Evolutionary conservation across 2,888 invertebrate species (phyloP).

Genomic region (Hypsopygia costalis): DNA sequence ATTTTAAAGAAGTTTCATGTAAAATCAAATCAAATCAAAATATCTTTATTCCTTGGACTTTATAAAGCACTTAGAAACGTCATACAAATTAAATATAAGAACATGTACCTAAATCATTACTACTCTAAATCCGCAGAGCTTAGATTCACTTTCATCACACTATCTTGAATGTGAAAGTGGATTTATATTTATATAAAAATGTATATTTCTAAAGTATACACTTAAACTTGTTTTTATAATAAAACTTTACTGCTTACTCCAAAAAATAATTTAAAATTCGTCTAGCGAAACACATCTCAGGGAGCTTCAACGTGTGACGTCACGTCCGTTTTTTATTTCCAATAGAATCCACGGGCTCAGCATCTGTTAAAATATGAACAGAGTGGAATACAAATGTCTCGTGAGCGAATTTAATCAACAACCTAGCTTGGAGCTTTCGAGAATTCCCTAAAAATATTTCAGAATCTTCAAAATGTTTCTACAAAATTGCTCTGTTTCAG

Average conservation of each 20-base stretch:
- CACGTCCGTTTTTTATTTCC: slow-evolving; percentile 37
- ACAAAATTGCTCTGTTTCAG: neutral
- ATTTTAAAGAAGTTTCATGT: no score
- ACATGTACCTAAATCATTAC: no score
- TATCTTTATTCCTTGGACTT: no score
- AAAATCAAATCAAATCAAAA: no score
- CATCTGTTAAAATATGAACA: slow-evolving; percentile 30
- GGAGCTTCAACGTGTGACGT: slow-evolving; percentile 14
- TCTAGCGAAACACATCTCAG: slow-evolving; percentile 5
- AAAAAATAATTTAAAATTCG: slow-evolving; percentile 10
- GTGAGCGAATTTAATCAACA: slow-evolving; percentile 17
- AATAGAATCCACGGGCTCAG: slow-evolving; percentile 22
- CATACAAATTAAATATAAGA: no score
- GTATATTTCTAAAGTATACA: no score
- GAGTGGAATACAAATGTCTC: slow-evolving; percentile 30
- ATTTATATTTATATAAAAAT: no score
- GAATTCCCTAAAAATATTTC: slow-evolving; percentile 9
- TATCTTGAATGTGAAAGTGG: no score
- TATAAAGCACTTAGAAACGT: no score
- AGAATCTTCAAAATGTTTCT: slow-evolving; percentile 9
- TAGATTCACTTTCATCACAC: no score
- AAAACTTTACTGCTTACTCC: neutral
- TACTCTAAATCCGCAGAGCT: no score
- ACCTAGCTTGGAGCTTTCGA: slow-evolving; percentile 9
- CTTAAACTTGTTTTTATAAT: no score